Percentiles rank a stretch among this genome's conserved stretches.
Evolutionary conservation across 2,797 vertebrate species (phyloP).

Genomic region (Eremophila alpestris): DNA sequence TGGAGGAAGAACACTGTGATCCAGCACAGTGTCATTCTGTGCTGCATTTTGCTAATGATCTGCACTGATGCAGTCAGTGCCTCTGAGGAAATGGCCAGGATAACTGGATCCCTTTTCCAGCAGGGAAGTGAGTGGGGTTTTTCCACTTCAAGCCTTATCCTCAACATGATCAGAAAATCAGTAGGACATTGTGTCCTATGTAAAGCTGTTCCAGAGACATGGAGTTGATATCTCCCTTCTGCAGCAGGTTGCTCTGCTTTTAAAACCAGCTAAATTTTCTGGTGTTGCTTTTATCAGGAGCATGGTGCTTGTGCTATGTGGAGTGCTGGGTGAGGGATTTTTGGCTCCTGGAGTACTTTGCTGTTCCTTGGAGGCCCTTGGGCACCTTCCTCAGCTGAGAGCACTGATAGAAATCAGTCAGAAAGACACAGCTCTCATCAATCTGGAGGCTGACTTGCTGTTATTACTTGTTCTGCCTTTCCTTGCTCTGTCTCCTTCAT

Average conservation of each 20-base stretch:
- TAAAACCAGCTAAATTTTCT: not conserved
- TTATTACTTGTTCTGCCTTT: not conserved
- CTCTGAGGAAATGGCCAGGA: not conserved
- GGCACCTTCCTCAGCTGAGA: not conserved
- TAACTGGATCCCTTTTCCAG: not conserved
- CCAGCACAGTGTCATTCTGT: not conserved
- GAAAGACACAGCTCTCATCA: not conserved
- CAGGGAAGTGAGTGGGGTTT: not conserved
- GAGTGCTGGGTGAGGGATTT: not conserved
- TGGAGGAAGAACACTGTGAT: not conserved
- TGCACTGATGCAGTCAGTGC: not conserved
- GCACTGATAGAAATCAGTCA: not conserved
- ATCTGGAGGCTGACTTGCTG: not conserved
- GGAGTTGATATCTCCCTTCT: not conserved
- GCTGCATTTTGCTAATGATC: not conserved
- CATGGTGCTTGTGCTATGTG: not conserved
- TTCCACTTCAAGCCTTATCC: not conserved
- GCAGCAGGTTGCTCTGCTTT: not conserved
- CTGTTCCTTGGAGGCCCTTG: not conserved
- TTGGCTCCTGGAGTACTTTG: not conserved
- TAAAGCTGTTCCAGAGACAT: not conserved
- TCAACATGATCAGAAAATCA: not conserved
- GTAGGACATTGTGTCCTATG: fast-evolving
- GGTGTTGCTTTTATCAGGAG: not conserved
- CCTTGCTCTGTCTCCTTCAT: not conserved